Evolutionary conservation across 2,113 vertebrate genomes (phyloP).

Genomic region (Sitta europaea): DNA sequence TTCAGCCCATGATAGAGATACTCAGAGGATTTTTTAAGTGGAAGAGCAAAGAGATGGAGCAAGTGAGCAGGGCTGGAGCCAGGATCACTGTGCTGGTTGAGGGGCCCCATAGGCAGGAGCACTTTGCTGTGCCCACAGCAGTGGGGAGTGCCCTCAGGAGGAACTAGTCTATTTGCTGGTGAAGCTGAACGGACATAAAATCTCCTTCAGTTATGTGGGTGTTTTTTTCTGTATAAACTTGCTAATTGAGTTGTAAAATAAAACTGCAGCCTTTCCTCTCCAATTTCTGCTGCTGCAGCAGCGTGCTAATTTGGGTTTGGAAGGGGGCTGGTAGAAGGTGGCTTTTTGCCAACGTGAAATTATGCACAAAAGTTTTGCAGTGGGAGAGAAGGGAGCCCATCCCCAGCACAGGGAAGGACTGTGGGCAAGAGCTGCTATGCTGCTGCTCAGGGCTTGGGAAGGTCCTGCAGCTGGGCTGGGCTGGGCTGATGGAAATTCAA

Average conservation of each 20-base stretch:
- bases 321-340: slow-evolving; percentile 48
- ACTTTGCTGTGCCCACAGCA: neutral
- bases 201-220: neutral
- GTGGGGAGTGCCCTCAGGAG: neutral
- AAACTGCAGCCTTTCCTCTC: slow-evolving; percentile 51
- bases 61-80: neutral
- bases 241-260: slow-evolving; percentile 68
- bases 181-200: neutral
- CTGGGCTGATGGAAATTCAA: slow-evolving; percentile 56
- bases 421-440: neutral
- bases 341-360: slow-evolving; percentile 31
- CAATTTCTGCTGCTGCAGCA: slow-evolving; percentile 62
- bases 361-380: neutral
- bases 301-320: slow-evolving; percentile 59
- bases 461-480: slow-evolving; percentile 43
- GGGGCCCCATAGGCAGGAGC: neutral
- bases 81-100: rapidly evolving
- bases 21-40: neutral
- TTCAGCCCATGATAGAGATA: neutral
- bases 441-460: neutral
- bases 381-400: neutral
- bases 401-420: neutral
- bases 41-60: neutral
- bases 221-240: slow-evolving; percentile 51
- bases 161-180: neutral